Conservation (phyloP, 1,140 invertebrate genomes). For the Arion vulgaris region DNA sequence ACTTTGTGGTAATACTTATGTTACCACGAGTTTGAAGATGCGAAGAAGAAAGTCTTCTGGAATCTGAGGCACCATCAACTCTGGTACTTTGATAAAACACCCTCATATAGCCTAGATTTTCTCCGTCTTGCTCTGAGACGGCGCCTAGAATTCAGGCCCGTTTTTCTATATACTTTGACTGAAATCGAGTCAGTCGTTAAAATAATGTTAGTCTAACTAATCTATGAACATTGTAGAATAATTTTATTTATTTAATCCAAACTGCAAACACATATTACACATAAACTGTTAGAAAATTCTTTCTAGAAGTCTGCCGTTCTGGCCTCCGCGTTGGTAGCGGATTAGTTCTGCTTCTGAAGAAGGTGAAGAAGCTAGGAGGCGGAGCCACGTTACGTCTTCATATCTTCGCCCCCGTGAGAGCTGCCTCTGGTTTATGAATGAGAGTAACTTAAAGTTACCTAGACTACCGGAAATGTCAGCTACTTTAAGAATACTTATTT, state of each 20-base stretch:
- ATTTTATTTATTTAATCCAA: constrained; percentile 1
- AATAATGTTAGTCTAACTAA: not conserved
- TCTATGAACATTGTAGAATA: not conserved
- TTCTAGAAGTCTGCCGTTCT: not conserved
- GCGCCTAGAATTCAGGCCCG: not conserved
- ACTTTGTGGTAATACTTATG: not conserved
- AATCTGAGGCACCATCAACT: not conserved
- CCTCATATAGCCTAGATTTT: not conserved
- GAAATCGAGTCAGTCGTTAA: not conserved
- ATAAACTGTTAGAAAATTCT: not conserved
- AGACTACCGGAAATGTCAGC: not conserved
- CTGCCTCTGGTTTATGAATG: not conserved
- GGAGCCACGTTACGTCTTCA: not conserved
- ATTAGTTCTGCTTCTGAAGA: not conserved
- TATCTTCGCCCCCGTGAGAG: not conserved
- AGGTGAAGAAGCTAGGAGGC: constrained; percentile 19
- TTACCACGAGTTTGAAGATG: not conserved
- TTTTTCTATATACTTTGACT: not conserved
- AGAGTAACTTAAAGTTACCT: not conserved
- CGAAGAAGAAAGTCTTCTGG: not conserved
- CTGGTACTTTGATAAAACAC: not conserved
- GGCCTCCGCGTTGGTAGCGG: not conserved
- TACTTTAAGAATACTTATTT: not conserved
- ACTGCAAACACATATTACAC: constrained; percentile 1
- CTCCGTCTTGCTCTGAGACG: not conserved